Evolutionary conservation across 2,797 vertebrate species (phyloP), one percentile per base, ranked within the genome.

Genomic region (Typhlichthys subterraneus): DNA sequence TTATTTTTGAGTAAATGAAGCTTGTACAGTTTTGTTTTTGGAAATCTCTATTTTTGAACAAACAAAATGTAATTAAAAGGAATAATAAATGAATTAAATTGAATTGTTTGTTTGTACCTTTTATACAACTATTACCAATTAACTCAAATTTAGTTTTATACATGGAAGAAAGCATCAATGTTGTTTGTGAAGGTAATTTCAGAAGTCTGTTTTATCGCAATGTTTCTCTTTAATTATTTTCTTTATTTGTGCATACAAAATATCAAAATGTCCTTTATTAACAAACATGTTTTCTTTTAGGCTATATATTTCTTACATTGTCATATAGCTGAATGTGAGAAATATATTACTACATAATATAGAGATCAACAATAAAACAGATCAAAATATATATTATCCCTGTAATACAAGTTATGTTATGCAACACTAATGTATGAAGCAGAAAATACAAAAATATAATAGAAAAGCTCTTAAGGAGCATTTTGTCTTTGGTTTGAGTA

Each of bases 261-360:
- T 81, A 49, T 64, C 76, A 82, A 82, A 75, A 87, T 84, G 79
- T 78, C 59, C 68, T 87, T 87, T 84, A 83, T 38, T 64, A 75
- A 80, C 73, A 86, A 79, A 87, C 81, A 85, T 13, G 52, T 77
- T 72, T 87, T 76, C 76, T 86, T 85, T 75, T 84, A 29, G 23
- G 23, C 76, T 53, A 38, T 53, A 75, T 71, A 73, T 87, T 79
- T 86, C 75, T 75, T 86, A 84, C 45, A 63, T 59, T 79, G 83
- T 88, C 81, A 71, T 77, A 79, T 89, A 90, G 91, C 89, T 92
- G 91, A 87, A 82, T 91, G 87, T 92, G 88, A 75, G 77, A 90
- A 93, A 94, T 94, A 93, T 94, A 94, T 93, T 93, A 93, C 91
- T 93, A 93, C 90, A 92, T 86, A 76, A 88, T 80, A 90, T 67